These are phyloP conservation scores for Microcebus lehilahytsara DNA, from an alignment of 2,113 vertebrate species.

Conservation along the genomic window DNA sequence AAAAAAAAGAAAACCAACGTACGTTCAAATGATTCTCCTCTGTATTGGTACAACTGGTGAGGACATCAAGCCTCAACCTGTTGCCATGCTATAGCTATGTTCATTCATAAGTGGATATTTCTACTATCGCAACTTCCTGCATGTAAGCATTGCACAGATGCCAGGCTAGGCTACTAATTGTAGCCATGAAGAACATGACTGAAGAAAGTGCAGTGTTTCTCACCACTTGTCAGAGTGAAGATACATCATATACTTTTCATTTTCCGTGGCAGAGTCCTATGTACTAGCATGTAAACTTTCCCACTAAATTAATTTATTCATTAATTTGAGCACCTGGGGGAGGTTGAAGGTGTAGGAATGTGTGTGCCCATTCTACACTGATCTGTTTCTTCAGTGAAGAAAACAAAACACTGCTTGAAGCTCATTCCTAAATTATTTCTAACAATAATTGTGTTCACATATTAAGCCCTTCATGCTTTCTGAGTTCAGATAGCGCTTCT, in stretches of 20 bases:
- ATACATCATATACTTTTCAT: background rate
- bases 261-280: background rate
- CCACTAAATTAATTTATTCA: background rate
- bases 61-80: background rate
- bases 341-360: background rate
- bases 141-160: background rate
- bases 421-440: background rate
- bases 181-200: background rate
- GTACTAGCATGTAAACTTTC: background rate
- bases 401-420: background rate
- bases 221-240: background rate
- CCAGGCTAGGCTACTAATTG: background rate
- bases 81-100: background rate
- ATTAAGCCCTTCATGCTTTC: background rate
- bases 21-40: background rate
- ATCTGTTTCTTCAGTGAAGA: background rate
- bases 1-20: background rate
- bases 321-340: background rate
- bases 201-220: background rate
- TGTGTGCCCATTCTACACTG: background rate
- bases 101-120: background rate
- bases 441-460: background rate
- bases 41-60: background rate
- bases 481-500: background rate
- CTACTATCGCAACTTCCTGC: background rate